Conservation (phyloP, 2,797 vertebrate genomes). For the Melanitta fusca region DNA sequence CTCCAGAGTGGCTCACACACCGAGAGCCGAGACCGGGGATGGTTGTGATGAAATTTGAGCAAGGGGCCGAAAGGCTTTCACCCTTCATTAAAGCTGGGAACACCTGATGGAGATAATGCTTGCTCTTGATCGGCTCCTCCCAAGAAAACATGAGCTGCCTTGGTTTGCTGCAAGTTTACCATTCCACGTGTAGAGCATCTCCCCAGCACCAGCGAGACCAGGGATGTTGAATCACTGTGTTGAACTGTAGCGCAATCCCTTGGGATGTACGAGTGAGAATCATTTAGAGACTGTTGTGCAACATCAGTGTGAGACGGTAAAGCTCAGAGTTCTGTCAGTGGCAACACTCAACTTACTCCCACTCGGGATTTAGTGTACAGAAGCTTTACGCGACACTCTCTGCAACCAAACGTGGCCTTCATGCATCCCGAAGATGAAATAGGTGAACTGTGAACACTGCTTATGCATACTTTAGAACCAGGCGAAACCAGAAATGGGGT, state of each 20-base stretch:
- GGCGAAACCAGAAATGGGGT: neutral
- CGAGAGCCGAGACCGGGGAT: neutral
- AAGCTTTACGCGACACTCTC: neutral
- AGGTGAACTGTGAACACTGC: neutral
- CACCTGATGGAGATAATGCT: neutral
- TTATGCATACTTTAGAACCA: neutral
- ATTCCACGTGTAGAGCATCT: neutral
- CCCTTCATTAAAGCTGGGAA: neutral
- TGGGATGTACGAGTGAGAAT: neutral
- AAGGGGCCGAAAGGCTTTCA: neutral
- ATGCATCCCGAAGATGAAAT: neutral
- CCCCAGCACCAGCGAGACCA: neutral
- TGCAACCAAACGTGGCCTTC: neutral
- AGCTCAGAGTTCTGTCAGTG: neutral
- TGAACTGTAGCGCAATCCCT: neutral
- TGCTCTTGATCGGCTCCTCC: neutral
- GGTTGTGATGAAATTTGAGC: neutral
- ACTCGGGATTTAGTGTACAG: neutral
- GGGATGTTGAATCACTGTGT: neutral
- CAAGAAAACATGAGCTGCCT: neutral
- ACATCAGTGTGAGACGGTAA: fast-evolving
- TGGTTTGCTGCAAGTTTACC: neutral
- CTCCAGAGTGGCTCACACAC: constrained; percentile 15
- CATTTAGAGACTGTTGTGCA: neutral
- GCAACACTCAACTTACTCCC: neutral